These are phyloP conservation scores for Crotophaga sulcirostris DNA, from an alignment of 2,113 vertebrate genomes.

Conservation along the genomic window DNA sequence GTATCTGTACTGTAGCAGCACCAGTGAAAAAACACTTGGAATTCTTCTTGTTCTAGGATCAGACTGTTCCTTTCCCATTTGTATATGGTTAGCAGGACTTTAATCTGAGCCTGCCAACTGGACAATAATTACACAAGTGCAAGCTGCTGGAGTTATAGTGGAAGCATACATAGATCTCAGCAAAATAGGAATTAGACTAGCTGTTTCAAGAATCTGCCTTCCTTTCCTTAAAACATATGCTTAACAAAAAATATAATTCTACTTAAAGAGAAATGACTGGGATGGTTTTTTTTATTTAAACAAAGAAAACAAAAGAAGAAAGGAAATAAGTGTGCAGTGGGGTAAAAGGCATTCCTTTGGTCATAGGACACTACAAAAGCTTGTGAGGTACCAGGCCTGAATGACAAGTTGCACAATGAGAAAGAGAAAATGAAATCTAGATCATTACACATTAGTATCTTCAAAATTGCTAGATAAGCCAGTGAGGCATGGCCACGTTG, in stretches of 20 bases:
- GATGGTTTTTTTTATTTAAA: background rate
- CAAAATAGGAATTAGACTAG: background rate
- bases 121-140: background rate
- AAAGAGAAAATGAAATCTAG: background rate
- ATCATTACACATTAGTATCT: background rate
- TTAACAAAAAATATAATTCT: background rate
- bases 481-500: background rate
- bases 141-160: background rate
- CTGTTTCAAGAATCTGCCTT: background rate
- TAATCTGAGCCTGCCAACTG: background rate
- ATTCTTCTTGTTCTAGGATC: too few relatives aligned
- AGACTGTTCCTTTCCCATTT: background rate
- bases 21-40: too few relatives aligned
- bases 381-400: background rate
- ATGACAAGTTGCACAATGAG: background rate
- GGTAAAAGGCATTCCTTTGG: background rate
- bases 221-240: background rate
- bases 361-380: background rate
- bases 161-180: background rate
- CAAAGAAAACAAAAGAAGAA: background rate
- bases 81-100: background rate
- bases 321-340: too few relatives aligned
- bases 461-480: background rate
- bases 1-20: too few relatives aligned
- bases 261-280: background rate